phyloP scores from a whole-genome alignment of 2,113 vertebrate genomes.

The Gadus chalcogrammus region DNA sequence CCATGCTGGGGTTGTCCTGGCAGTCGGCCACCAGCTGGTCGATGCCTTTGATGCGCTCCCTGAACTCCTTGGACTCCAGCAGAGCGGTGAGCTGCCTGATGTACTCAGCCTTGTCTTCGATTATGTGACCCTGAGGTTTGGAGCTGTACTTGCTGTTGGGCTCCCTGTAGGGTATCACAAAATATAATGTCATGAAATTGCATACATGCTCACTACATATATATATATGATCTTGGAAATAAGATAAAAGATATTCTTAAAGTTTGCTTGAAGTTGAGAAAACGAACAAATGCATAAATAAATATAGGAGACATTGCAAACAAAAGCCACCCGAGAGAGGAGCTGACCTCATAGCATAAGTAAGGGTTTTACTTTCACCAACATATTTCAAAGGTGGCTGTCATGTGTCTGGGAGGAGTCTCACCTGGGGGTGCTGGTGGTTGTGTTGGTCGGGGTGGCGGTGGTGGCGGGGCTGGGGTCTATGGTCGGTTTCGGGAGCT shows the following conservation, averaged over 20 bases:
- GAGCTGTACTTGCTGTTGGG: conserved; percentile 58
- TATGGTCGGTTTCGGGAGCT: conserved; percentile 64
- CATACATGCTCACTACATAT: neutral
- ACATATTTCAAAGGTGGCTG: too few species aligned
- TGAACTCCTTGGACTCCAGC: conserved; percentile 85
- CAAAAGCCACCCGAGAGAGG: too few species aligned
- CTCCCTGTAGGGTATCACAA: conserved; percentile 65
- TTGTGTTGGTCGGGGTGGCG: conserved; percentile 26
- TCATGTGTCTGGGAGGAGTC: neutral
- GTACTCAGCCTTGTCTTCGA: conserved; percentile 82
- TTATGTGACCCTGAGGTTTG: conserved; percentile 69
- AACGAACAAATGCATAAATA: too few species aligned
- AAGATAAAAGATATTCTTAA: too few species aligned
- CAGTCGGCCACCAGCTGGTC: conserved; percentile 82
- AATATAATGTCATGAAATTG: too few species aligned
- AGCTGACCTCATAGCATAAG: too few species aligned
- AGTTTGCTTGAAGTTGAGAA: too few species aligned
- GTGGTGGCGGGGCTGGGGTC: too few species aligned
- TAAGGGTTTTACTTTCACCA: too few species aligned
- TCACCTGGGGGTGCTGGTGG: conserved; percentile 35
- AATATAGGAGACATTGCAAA: too few species aligned
- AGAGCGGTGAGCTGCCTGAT: conserved; percentile 72
- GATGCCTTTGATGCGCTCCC: conserved; percentile 83
- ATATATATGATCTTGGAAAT: too few species aligned
- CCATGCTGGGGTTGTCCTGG: conserved; percentile 76